phyloP scores from a whole-genome alignment of 2,888 invertebrate species.

The Panorpa germanica region DNA sequence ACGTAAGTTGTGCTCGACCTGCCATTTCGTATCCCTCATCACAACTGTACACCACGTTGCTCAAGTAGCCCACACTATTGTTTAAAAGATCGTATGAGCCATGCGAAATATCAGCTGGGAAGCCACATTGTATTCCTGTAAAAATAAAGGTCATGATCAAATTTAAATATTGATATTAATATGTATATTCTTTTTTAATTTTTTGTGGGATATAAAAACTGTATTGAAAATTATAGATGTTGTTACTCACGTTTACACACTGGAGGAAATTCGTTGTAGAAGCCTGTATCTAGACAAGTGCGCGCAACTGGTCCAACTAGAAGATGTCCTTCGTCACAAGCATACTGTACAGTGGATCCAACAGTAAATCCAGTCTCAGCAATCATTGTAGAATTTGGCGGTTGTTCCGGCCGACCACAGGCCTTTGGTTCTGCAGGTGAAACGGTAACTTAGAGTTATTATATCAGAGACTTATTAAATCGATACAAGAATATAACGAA shows the following conservation, averaged over 20 bases:
- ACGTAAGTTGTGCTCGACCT: slow-evolving; percentile 64
- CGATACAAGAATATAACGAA: slow-evolving; percentile 5
- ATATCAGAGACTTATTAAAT: slow-evolving; percentile 8
- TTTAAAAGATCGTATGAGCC: slow-evolving; percentile 68
- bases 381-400: slow-evolving; percentile 78
- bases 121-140: slow-evolving; percentile 74
- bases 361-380: slow-evolving; percentile 58
- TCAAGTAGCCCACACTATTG: slow-evolving; percentile 71
- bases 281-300: slow-evolving; percentile 77
- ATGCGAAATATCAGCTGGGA: slow-evolving; percentile 68
- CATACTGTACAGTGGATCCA: slow-evolving; percentile 65
- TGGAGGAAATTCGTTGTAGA: slow-evolving; percentile 85
- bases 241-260: slow-evolving; percentile 70
- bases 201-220: background rate
- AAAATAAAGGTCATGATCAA: slow-evolving; percentile 13
- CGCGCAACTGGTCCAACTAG: slow-evolving; percentile 69
- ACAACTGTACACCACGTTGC: slow-evolving; percentile 70
- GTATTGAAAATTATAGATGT: too few species aligned
- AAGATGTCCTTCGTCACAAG: slow-evolving; percentile 70
- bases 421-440: slow-evolving; percentile 81
- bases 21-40: slow-evolving; percentile 71
- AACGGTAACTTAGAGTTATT: too few species aligned
- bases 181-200: too few species aligned
- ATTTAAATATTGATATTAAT: too few species aligned
- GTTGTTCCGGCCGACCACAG: slow-evolving; percentile 82